phyloP scores from a whole-genome alignment of 1,140 invertebrate genomes.

The Drosophila tani region DNA sequence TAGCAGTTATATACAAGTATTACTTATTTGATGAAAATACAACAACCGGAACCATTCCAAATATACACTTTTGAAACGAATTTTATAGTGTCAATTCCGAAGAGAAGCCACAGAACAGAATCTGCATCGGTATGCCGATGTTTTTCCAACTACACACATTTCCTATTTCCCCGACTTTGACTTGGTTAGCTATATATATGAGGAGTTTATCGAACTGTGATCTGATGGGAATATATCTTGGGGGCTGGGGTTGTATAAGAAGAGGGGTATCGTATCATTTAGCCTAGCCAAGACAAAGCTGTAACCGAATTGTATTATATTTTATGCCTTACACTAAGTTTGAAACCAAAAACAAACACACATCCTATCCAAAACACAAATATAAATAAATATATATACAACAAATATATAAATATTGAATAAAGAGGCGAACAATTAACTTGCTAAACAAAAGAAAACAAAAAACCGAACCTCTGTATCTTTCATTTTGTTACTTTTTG shows the following conservation, averaged over 20 bases:
- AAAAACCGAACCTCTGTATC: constrained; percentile 28
- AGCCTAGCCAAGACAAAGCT: constrained; percentile 47
- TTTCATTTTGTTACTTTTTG: constrained; percentile 50
- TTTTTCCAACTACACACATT: constrained; percentile 7
- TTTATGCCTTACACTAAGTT: constrained; percentile 67
- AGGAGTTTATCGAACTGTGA: constrained; percentile 38
- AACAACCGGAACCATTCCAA: constrained; percentile 28
- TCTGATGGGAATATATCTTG: constrained; percentile 34
- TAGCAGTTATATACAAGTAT: constrained; percentile 69
- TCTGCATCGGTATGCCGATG: constrained; percentile 36
- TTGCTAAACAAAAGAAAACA: constrained; percentile 7
- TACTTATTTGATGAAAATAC: constrained; percentile 36
- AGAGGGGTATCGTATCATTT: constrained; percentile 31
- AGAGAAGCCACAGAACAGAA: constrained; percentile 15
- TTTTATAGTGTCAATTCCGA: constrained; percentile 69
- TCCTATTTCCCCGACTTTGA: constrained; percentile 22
- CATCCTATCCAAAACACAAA: constrained; percentile 29
- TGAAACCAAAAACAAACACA: constrained; percentile 16
- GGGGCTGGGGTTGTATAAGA: constrained; percentile 9
- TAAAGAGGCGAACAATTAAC: constrained; percentile 57
- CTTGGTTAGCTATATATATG: constrained; percentile 37
- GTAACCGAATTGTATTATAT: constrained; percentile 73
- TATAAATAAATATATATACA: constrained; percentile 46
- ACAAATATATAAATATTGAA: constrained; percentile 63
- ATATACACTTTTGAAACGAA: constrained; percentile 67